These are phyloP conservation scores for Calameuta idolon DNA, from an alignment of 2,888 invertebrate genomes.

Conservation along the genomic window DNA sequence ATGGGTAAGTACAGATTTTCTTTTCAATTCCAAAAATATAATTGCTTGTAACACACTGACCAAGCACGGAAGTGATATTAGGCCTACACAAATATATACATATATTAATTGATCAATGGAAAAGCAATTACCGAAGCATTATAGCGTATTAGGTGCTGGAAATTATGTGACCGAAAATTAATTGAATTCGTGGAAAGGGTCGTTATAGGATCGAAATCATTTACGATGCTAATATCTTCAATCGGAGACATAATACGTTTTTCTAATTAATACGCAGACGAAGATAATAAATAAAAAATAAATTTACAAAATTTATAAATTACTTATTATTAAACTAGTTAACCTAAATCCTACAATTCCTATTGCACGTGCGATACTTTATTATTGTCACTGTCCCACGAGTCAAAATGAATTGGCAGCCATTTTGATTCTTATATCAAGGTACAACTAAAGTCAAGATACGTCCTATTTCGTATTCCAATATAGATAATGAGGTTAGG, in stretches of 20 bases:
- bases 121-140: not conserved
- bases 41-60: not conserved
- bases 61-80: not conserved
- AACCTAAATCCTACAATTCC: not conserved
- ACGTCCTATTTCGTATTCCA: not conserved
- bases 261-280: not conserved
- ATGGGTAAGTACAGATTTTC: constrained; percentile 28
- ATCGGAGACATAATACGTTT: not conserved
- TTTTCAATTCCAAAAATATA: not conserved
- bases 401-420: not conserved
- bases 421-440: not conserved
- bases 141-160: not conserved
- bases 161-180: not conserved
- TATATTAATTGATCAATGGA: not conserved
- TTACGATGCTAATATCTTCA: not conserved
- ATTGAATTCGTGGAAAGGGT: not conserved
- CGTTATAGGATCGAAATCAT: not conserved
- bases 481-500: constrained; percentile 36
- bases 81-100: not conserved
- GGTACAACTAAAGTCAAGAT: not conserved
- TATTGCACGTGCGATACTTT: not conserved
- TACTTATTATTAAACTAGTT: not conserved
- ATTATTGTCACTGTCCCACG: not conserved
- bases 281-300: not conserved
- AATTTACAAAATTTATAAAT: not conserved